Conservation (phyloP, 2,888 invertebrate genomes). For the Nymphalis c-album region DNA sequence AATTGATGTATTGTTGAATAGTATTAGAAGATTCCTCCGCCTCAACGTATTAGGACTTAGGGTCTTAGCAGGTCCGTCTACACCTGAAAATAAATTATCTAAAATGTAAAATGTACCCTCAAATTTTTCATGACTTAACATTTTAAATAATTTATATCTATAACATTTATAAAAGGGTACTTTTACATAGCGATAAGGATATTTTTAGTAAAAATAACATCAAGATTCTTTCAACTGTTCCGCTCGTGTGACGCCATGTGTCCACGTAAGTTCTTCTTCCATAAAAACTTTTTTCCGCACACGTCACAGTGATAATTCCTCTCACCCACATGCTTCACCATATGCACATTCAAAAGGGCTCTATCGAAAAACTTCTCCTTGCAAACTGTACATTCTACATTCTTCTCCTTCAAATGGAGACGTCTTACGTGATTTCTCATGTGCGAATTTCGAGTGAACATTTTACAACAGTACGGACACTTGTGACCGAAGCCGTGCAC, state of each 20-base stretch:
- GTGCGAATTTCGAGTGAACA: slow-evolving; percentile 51
- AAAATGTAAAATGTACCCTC: slow-evolving; percentile 40
- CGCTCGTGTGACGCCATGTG: slow-evolving; percentile 59
- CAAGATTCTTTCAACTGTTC: slow-evolving; percentile 19
- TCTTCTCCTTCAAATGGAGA: slow-evolving; percentile 54
- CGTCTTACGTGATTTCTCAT: slow-evolving; percentile 53
- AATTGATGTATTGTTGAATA: slow-evolving; percentile 70
- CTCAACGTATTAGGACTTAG: slow-evolving; percentile 49
- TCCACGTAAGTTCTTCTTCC: slow-evolving; percentile 77
- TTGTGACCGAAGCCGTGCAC: slow-evolving; percentile 49
- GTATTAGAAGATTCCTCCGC: slow-evolving; percentile 58
- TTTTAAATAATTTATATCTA: background rate
- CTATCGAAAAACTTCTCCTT: slow-evolving; percentile 54
- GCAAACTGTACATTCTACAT: slow-evolving; percentile 54
- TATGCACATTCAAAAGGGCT: slow-evolving; percentile 55
- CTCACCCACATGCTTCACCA: slow-evolving; percentile 71
- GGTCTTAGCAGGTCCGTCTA: slow-evolving; percentile 52
- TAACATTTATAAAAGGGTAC: slow-evolving; percentile 22
- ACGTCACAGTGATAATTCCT: slow-evolving; percentile 76
- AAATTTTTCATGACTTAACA: slow-evolving; percentile 2
- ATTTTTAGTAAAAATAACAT: background rate
- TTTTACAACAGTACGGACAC: slow-evolving; percentile 52
- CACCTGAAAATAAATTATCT: slow-evolving; percentile 72
- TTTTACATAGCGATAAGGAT: slow-evolving; percentile 19
- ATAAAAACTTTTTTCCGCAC: slow-evolving; percentile 77